A percentile compares a stretch with the other conserved stretches of the same genome.
Conservation (phyloP, 2,113 vertebrate genomes). For the Bos indicus region DNA sequence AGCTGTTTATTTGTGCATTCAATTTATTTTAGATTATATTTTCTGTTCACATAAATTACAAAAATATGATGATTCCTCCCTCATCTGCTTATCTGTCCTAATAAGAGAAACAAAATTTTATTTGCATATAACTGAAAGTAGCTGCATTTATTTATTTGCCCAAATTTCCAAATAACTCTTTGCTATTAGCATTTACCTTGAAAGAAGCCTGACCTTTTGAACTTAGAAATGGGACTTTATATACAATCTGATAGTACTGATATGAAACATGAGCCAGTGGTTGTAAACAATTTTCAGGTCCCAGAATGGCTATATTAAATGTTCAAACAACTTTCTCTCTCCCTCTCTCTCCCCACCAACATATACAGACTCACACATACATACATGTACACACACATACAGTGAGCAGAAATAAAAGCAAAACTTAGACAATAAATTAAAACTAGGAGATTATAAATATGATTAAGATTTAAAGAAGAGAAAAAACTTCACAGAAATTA, state of each 20-base stretch:
- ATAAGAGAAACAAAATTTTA: conserved; percentile 27
- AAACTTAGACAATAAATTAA: neutral
- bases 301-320: neutral
- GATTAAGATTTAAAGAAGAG: neutral
- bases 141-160: neutral
- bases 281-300: neutral
- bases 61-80: neutral
- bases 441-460: neutral
- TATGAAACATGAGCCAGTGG: neutral
- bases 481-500: conserved; percentile 8
- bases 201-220: neutral
- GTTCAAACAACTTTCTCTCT: neutral
- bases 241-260: neutral
- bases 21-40: conserved; percentile 11
- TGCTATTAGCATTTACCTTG: neutral
- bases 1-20: conserved; percentile 25
- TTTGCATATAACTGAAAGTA: conserved; percentile 3
- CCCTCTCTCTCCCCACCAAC: neutral
- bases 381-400: neutral
- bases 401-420: neutral
- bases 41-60: conserved; percentile 29
- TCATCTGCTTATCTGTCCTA: neutral
- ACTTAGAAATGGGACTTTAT: neutral
- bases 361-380: neutral
- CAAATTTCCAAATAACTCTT: conserved; percentile 27